Evolutionary conservation across 1,140 invertebrate species (phyloP), one percentile per base, ranked within the genome.

Genomic region (Aphelenchoides avenae): DNA sequence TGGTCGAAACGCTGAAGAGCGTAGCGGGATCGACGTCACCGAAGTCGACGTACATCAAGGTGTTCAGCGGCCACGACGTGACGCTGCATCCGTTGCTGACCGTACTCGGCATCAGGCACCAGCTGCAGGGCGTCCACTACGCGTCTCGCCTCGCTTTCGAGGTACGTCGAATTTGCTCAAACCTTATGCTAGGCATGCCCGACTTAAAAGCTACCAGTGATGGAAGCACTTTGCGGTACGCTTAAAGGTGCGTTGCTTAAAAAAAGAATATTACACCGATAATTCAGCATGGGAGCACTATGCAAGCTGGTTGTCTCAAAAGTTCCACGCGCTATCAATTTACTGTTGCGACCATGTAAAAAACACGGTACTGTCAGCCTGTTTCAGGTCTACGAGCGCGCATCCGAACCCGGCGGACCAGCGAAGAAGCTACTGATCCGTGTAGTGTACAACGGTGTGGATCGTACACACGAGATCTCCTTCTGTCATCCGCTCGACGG

Each of bases 41-140:
- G n/a, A 43, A 22, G 11, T 24, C 11, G 13, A 63, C 43, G 54
- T 22, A 15, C 34, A 34, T 63, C 15, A 27, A 29, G 18, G 39
- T 61, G 22, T 64, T 42, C 13, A 63, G 60, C 24, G 60, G 60
- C 4, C 60, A 63, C 18, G 60, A 63, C 46, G 49, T 63, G 29
- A 63, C 60, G 2, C 24, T 63, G 37, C 29, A 47, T 37, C 60
- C 60, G 4, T 41, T 63, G 18, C 15, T 64, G 30, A 30, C 43
- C 30, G 39, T 46, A 24, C 36, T 63, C 5, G 60, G 60, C 24
- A 13, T 63, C 3, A 44, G 15, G 24, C 30, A 59, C 37, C 13
- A 27, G n/a, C 47, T 52, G 27, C 60, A 56, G 26, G 31, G 40
- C 24, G 24, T 46, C 11, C 51, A 57, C 20, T 63, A 63, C 42